A percentile compares a stretch with the other conserved stretches of the same genome.
Evolutionary conservation across 2,797 vertebrate genomes (phyloP).

Genomic region (Phataginus tricuspis): DNA sequence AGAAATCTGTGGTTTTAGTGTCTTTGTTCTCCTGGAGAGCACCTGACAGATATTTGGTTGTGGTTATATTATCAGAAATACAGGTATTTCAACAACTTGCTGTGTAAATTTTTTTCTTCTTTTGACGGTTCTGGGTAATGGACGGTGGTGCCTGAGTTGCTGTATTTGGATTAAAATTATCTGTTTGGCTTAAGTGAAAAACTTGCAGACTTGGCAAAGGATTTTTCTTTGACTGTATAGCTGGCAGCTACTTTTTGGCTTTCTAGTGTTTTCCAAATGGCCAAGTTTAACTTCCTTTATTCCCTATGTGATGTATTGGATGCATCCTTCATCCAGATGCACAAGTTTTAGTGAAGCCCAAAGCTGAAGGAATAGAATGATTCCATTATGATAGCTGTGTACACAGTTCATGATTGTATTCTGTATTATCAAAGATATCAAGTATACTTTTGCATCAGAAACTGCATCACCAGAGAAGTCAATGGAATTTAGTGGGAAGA

Average conservation of each 20-base stretch:
- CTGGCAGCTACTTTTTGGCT: neutral
- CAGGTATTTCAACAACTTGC: slow-evolving; percentile 60
- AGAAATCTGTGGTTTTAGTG: slow-evolving; percentile 48
- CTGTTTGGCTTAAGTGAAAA: slow-evolving; percentile 38
- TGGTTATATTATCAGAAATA: slow-evolving; percentile 56
- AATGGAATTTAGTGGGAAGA: neutral
- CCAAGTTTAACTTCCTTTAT: neutral
- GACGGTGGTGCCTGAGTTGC: neutral
- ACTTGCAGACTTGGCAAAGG: neutral
- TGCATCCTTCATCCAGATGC: neutral
- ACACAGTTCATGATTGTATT: neutral
- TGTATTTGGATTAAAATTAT: slow-evolving; percentile 24
- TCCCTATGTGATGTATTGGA: neutral
- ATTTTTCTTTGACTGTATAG: slow-evolving; percentile 42
- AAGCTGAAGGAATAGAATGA: neutral
- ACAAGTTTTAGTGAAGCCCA: neutral
- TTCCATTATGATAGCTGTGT: neutral
- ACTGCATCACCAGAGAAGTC: neutral
- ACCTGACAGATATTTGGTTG: neutral
- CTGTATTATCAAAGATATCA: neutral
- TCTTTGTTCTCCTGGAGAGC: neutral
- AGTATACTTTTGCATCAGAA: neutral
- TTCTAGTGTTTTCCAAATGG: neutral
- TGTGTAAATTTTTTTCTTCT: neutral
- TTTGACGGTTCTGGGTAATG: neutral